Base-by-base conservation (phyloP, 1,140 invertebrate genomes). In the Pantala flavescens region DNA sequence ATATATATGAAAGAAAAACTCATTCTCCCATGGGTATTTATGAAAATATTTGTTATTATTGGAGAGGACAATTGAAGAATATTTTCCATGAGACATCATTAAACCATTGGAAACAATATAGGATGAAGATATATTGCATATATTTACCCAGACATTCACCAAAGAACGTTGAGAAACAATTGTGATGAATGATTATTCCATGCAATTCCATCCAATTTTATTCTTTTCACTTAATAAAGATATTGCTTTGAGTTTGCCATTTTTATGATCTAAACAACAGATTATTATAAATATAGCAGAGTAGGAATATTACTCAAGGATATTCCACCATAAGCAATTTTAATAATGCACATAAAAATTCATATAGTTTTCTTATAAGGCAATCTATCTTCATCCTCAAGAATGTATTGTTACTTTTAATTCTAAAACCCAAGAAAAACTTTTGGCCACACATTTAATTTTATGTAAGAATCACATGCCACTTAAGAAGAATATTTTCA, bases 361-460 rank as follows among this genome's bases (percentile, higher is more conserved):
- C 28, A 5, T 36, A 36, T 9, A 36, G 9, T 36, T 5, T 36
- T 9, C 28, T 36, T 36, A 36, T 63, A 63, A 63, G 49, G 49
- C 49, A 63, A 63, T 63, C 49, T 63, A 63, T 63, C 49, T 63
- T 63, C 49, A 63, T 63, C 49, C 49, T 63, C 28, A 36, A 36
- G 28, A 14, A 7, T 63, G 12, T 63, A 63, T 63, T 63, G n/a
- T 63, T 63, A 19, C 12, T 7, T 63, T 63, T 7, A 63, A 63
- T 21, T 63, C n/a, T 21, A 63, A 63, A 63, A 63, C 49, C 49
- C 5, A 63, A 63, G 49, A 14, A 63, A n/a, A 63, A 63, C 49
- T 63, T 63, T 63, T 63, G 49, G 49, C 49, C 49, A 63, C 49
- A 7, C 49, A 63, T 63, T 63, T 63, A 63, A 63, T 14, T 16